phyloP scores from a whole-genome alignment of 2,797 vertebrate species.

The Lerista edwardsae region DNA sequence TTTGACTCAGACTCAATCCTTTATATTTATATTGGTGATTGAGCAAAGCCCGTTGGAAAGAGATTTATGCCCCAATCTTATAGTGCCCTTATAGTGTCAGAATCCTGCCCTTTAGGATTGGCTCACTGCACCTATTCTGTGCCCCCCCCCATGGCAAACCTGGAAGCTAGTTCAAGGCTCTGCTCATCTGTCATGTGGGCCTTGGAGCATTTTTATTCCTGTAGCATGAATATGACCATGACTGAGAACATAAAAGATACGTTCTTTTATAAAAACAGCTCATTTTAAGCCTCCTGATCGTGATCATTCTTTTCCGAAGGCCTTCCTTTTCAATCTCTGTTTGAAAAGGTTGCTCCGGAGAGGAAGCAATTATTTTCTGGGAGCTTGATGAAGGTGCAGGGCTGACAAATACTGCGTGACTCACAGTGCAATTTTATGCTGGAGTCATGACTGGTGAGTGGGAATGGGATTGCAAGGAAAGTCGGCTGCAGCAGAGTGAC shows the following conservation, averaged over 20 bases:
- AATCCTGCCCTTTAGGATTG: neutral
- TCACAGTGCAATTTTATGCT: slow-evolving; percentile 3
- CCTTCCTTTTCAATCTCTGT: neutral
- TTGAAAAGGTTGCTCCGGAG: slow-evolving; percentile 8
- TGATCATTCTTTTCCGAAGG: neutral
- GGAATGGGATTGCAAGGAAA: neutral
- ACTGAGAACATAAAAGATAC: neutral
- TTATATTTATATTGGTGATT: neutral
- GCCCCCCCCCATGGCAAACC: neutral
- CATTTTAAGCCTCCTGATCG: neutral
- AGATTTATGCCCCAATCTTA: neutral
- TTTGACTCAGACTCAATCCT: neutral
- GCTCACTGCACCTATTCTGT: neutral
- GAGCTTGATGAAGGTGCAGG: slow-evolving; percentile 55
- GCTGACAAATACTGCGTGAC: slow-evolving; percentile 55
- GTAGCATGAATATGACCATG: slow-evolving; percentile 9
- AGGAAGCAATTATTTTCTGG: slow-evolving; percentile 17
- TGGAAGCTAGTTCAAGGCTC: neutral
- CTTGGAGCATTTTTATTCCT: neutral
- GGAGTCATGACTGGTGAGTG: neutral
- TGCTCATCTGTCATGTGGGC: slow-evolving; percentile 21
- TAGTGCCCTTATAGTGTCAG: too few relatives aligned
- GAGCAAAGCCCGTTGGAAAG: neutral
- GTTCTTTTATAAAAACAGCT: neutral
- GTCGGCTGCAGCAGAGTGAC: neutral